A percentile compares a stretch with the other conserved stretches of the same genome.
Conservation (phyloP, 1,140 invertebrate genomes). For the Drosophila gunungcola region DNA sequence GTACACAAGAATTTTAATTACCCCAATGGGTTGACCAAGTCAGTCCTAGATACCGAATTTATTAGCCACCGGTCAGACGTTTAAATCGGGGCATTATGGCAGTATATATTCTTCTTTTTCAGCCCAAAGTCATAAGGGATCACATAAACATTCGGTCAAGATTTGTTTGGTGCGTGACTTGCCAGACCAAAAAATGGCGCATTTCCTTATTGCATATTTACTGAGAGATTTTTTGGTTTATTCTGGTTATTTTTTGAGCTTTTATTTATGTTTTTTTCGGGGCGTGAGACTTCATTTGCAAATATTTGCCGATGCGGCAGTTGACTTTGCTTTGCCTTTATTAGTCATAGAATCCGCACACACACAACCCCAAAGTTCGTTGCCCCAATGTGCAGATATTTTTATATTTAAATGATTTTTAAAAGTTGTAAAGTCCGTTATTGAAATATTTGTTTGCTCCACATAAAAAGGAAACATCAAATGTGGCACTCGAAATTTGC, state of each 20-base stretch:
- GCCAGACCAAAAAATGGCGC: conserved; percentile 2
- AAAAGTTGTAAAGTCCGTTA: conserved; percentile 51
- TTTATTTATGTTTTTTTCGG: conserved; percentile 17
- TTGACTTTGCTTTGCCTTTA: conserved; percentile 42
- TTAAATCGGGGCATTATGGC: conserved; percentile 19
- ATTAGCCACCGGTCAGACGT: not conserved
- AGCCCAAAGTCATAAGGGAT: conserved; percentile 23
- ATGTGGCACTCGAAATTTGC: conserved; percentile 18
- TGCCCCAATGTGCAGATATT: conserved; percentile 16
- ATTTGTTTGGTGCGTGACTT: conserved; percentile 28
- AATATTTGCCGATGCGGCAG: conserved; percentile 71
- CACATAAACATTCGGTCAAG: conserved; percentile 35
- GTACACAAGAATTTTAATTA: conserved; percentile 66
- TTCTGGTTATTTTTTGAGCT: conserved; percentile 15
- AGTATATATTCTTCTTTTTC: conserved; percentile 7
- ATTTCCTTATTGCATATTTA: conserved; percentile 71
- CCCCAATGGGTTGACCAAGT: conserved; percentile 37
- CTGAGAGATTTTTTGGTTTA: conserved; percentile 16
- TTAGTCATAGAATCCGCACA: conserved; percentile 62
- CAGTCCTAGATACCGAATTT: conserved; percentile 14
- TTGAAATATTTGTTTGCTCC: conserved; percentile 55
- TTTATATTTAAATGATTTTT: conserved; percentile 20
- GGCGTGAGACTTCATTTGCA: conserved; percentile 61
- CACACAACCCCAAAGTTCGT: conserved; percentile 34
- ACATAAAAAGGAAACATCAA: conserved; percentile 26